A percentile compares a stretch with the other conserved stretches of the same genome.
phyloP scores from a whole-genome alignment of 2,797 vertebrate species.

The Sebastes wilsoni region DNA sequence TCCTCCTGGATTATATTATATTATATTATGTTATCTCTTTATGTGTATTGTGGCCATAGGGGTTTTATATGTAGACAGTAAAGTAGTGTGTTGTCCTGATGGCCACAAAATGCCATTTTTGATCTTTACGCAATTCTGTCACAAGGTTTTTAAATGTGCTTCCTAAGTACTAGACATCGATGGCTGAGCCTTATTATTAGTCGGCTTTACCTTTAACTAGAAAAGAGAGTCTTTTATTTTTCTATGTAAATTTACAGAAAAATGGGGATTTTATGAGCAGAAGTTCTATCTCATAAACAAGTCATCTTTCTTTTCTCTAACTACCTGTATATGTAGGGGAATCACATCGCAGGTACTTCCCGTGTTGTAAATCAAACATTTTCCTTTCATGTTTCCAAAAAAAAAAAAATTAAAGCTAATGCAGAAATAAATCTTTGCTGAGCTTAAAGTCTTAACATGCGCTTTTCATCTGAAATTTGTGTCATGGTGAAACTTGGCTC shows the following conservation, averaged over 20 bases:
- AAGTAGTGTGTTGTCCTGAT: background rate
- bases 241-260: slow-evolving; percentile 20
- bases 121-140: background rate
- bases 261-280: slow-evolving; percentile 20
- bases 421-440: slow-evolving; percentile 44
- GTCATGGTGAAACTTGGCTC: slow-evolving; percentile 24
- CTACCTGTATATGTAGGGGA: slow-evolving; percentile 28
- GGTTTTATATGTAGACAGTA: slow-evolving; percentile 13
- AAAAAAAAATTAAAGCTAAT: slow-evolving; percentile 31
- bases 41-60: slow-evolving; percentile 8
- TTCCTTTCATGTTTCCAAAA: slow-evolving; percentile 16
- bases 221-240: background rate
- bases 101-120: background rate
- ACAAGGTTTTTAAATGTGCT: background rate
- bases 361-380: slow-evolving; percentile 50
- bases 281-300: slow-evolving; percentile 10
- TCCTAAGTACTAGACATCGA: background rate
- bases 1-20: slow-evolving; percentile 45
- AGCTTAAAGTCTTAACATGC: slow-evolving; percentile 18
- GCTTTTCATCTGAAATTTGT: slow-evolving; percentile 49
- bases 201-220: background rate
- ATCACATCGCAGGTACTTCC: slow-evolving; percentile 59
- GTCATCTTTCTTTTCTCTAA: slow-evolving; percentile 22
- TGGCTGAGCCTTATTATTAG: background rate
- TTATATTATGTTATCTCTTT: slow-evolving; percentile 38